A percentile compares a stretch with the other conserved stretches of the same genome.
Evolutionary conservation across 2,113 vertebrate genomes (phyloP).

Genomic region (Porphyrio hochstetteri): DNA sequence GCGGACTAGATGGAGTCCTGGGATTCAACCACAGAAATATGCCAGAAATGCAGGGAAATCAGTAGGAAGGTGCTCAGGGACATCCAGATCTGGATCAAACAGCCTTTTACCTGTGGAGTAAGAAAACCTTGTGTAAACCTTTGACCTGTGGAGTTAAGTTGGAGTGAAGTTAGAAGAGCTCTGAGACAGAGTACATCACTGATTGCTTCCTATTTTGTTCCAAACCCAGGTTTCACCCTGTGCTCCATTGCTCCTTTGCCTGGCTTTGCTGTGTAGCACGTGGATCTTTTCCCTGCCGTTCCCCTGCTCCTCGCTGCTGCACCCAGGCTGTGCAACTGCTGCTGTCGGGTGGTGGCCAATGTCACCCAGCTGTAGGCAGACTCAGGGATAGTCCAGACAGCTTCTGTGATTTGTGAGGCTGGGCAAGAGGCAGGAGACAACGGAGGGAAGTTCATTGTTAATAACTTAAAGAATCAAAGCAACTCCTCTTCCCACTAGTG

Average conservation of each 20-base stretch:
- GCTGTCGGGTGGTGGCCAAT: accelerated
- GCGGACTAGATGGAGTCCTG: background rate
- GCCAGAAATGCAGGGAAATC: background rate
- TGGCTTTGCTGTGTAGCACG: background rate
- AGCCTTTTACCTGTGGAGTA: background rate
- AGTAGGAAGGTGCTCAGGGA: background rate
- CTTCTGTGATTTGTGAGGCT: background rate
- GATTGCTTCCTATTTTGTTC: background rate
- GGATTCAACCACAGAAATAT: background rate
- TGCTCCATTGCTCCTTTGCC: background rate
- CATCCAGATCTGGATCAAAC: background rate
- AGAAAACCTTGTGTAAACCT: background rate
- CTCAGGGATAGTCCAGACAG: background rate
- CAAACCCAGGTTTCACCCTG: background rate
- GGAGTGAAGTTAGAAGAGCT: background rate
- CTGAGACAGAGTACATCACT: background rate
- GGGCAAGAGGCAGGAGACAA: background rate
- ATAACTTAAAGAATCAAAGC: background rate
- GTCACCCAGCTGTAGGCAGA: background rate
- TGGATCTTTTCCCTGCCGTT: background rate
- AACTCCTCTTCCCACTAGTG: background rate
- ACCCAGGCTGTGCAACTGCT: background rate
- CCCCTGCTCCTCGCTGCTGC: background rate
- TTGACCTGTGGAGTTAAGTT: background rate
- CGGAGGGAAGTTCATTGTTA: background rate